phyloP scores from a whole-genome alignment of 2,888 invertebrate genomes.

The Sesia apiformis region DNA sequence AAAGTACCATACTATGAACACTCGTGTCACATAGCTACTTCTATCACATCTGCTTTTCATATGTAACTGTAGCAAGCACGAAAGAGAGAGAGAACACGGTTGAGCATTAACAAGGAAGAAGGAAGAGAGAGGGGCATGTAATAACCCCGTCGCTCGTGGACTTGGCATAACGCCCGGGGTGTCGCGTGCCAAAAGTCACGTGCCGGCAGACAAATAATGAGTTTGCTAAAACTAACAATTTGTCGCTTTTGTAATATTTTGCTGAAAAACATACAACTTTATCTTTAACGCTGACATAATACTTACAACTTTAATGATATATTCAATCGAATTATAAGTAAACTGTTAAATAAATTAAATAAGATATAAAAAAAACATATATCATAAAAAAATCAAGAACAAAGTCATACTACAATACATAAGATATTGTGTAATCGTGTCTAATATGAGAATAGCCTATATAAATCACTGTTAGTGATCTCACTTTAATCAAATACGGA shows the following conservation, averaged over 20 bases:
- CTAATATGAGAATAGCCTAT: no score
- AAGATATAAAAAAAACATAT: no score
- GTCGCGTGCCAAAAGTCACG: conserved; percentile 34
- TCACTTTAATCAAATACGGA: no score
- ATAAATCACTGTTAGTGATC: no score
- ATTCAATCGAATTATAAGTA: no score
- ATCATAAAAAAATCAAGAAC: no score
- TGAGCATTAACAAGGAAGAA: neutral
- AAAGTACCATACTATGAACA: neutral
- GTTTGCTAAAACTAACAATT: conserved; percentile 20
- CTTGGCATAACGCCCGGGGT: conserved; percentile 42
- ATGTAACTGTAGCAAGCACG: neutral
- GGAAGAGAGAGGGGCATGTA: neutral
- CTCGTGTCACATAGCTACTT: neutral
- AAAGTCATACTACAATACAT: no score
- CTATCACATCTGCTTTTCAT: neutral
- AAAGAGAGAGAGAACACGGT: neutral
- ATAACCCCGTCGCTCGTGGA: conserved; percentile 22
- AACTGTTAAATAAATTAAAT: no score
- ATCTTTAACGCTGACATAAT: no score
- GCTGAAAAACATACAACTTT: no score
- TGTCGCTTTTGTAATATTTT: neutral
- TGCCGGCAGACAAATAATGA: conserved; percentile 37
- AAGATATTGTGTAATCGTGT: no score
- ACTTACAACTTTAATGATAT: no score